A percentile compares a stretch with the other conserved stretches of the same genome.
Conservation (phyloP, 2,888 invertebrate species). For the Drosophila austrosaltans region DNA sequence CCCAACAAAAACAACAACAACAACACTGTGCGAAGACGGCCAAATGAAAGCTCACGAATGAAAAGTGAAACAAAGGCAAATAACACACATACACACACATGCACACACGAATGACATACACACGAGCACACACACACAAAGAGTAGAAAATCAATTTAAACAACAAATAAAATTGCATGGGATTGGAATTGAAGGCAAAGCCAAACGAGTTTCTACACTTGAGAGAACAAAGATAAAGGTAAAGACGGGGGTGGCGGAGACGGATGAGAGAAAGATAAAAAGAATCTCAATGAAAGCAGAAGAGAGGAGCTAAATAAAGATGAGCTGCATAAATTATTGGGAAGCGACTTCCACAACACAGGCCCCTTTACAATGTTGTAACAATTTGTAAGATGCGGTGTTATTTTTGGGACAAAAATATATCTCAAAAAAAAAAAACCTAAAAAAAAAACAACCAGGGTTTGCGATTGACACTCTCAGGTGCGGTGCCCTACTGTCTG, state of each 20-base stretch:
- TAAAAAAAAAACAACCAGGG: neutral
- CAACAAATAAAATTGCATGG: constrained; percentile 44
- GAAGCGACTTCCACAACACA: constrained; percentile 21
- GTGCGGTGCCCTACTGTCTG: neutral
- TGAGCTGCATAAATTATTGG: constrained; percentile 70
- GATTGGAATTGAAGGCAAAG: constrained; percentile 44
- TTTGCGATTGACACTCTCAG: constrained; percentile 13
- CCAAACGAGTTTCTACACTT: constrained; percentile 50
- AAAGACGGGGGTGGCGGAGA: neutral
- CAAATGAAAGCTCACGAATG: constrained; percentile 20
- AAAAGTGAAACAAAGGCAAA: constrained; percentile 51
- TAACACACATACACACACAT: constrained; percentile 32
- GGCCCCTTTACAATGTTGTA: neutral
- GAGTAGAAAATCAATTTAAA: constrained; percentile 67
- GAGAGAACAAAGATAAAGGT: neutral
- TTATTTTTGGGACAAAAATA: constrained; percentile 11
- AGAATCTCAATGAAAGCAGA: constrained; percentile 57
- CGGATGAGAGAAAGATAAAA: constrained; percentile 35
- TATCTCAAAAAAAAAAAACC: neutral
- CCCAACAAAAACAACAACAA: constrained; percentile 6
- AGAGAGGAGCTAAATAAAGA: constrained; percentile 67
- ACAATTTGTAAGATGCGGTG: constrained; percentile 11
- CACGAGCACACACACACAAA: constrained; percentile 26
- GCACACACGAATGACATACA: constrained; percentile 8
- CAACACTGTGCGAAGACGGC: constrained; percentile 8